A percentile compares a stretch with the other conserved stretches of the same genome.
Evolutionary conservation across 2,888 invertebrate species (phyloP).

Genomic region (Agrilus cyanescens): DNA sequence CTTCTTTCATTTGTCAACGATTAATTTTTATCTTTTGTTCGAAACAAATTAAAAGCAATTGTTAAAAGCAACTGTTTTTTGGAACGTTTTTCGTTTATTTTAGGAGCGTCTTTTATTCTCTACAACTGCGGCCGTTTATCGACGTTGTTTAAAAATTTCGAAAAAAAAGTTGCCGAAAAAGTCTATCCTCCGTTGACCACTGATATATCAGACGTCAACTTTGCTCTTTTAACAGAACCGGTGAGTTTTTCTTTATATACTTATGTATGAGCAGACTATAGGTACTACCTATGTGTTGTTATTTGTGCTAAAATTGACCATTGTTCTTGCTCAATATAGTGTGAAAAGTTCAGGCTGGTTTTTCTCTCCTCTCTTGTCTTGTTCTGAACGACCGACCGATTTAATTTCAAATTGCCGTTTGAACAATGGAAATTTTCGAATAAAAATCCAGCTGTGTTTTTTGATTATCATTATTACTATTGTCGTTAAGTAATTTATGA

Average conservation of each 20-base stretch:
- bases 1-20: too few species aligned
- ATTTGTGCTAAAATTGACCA: too few species aligned
- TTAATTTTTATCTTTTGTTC: not conserved
- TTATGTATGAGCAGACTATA: not conserved
- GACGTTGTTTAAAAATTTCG: constrained; percentile 51
- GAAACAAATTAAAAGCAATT: not conserved
- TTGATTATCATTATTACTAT: too few species aligned
- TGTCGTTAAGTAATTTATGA: too few species aligned
- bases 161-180: constrained; percentile 41
- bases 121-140: constrained; percentile 67
- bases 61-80: not conserved
- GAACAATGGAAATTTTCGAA: too few species aligned
- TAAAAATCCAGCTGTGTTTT: too few species aligned
- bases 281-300: not conserved
- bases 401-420: too few species aligned
- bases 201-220: constrained; percentile 45
- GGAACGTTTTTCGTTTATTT: constrained; percentile 3
- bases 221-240: constrained; percentile 50
- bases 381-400: too few species aligned
- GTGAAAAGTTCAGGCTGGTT: too few species aligned
- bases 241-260: constrained; percentile 33
- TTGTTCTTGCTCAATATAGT: too few species aligned
- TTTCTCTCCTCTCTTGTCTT: too few species aligned
- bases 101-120: constrained; percentile 62
- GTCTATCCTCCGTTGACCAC: constrained; percentile 48